Evolutionary conservation across 2,113 vertebrate species (phyloP), one percentile per base, ranked within the genome.

Genomic region (Eupsittula cactorum): DNA sequence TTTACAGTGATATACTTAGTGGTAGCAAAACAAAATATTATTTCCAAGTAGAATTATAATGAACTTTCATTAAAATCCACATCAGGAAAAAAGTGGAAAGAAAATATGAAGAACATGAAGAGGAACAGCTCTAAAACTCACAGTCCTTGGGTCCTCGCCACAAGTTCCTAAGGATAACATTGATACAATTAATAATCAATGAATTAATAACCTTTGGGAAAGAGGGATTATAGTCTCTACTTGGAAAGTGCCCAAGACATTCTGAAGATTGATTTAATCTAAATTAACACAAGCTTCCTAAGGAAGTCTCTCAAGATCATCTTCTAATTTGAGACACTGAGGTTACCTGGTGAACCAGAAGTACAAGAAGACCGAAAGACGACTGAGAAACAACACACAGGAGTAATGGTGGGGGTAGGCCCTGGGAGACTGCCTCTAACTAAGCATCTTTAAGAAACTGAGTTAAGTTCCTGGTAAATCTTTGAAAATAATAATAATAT

Each of bases 151-250:
- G 31, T 73, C 31, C 20, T 41, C 82, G 50, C 28, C 74, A 82
- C 49, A 89, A 84, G 47, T 85, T 93, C 46, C 55, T 71, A 49
- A 95, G 50, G 18, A 68, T 80, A 90, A 91, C 79, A 94, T 53
- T 93, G 85, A 86, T 78, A 67, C 44, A 92, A 93, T 73, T 92
- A 95, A 63, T 86, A 92, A 83, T 86, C 77, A 64, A 92, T 85
- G 85, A 90, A 86, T 60, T 86, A 96, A 95, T 94, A 96, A 88
- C 80, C 62, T 94, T 78, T 92, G 88, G 90, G 93, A 92, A 90
- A 82, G 49, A 60, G 88, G 68, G 75, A 93, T 90, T 93, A 77
- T n/a, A 88, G 68, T 44, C 37, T 77, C 71, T 64, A 78, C 62
- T 88, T 92, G 68, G 69, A 83, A 82, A 88, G 80, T 88, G 83